Evolutionary conservation across 2,888 invertebrate species (phyloP).

Genomic region (Trichogramma dendrolimi): DNA sequence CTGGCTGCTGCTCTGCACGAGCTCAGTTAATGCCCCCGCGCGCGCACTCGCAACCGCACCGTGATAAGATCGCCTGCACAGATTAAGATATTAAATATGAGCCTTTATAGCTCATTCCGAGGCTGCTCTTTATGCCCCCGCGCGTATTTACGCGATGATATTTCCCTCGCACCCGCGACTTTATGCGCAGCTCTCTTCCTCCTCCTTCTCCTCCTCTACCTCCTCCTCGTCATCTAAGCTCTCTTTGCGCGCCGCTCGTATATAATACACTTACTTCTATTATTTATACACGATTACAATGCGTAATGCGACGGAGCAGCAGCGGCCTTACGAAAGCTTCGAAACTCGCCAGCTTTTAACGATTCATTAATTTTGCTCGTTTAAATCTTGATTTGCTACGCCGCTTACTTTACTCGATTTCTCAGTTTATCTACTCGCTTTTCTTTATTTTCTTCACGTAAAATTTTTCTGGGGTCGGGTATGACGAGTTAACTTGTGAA

Average conservation of each 20-base stretch:
- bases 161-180: constrained; percentile 23
- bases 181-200: constrained; percentile 35
- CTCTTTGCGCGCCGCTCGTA: neutral
- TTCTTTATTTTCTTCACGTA: neutral
- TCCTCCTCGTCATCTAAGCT: neutral
- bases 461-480: no score
- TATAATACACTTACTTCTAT: no score
- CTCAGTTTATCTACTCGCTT: neutral
- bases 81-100: constrained; percentile 44
- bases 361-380: constrained; percentile 39
- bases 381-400: constrained; percentile 28
- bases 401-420: neutral
- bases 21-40: neutral
- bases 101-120: neutral
- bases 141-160: neutral
- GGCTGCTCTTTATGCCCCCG: neutral
- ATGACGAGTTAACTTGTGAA: no score
- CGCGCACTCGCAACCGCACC: neutral
- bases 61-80: constrained; percentile 39
- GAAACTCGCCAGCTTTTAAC: constrained; percentile 29
- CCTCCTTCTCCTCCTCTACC: constrained; percentile 24
- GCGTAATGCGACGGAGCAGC: no score
- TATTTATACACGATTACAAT: no score
- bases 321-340: neutral
- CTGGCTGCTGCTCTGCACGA: constrained; percentile 36